A percentile compares a stretch with the other conserved stretches of the same genome.
Evolutionary conservation across 2,888 invertebrate species (phyloP).

Genomic region (Epinotia brunnichana): DNA sequence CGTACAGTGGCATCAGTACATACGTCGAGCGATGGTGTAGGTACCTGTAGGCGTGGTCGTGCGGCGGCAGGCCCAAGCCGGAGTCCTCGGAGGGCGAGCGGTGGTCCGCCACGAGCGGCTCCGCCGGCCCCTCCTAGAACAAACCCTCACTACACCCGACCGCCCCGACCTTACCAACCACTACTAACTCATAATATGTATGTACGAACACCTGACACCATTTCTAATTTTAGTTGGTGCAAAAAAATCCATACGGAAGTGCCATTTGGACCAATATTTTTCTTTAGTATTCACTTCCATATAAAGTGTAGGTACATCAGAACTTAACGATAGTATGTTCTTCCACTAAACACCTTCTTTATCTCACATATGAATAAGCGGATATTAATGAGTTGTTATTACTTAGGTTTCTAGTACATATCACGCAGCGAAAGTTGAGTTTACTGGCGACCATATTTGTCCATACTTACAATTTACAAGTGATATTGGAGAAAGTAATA

Average conservation of each 20-base stretch:
- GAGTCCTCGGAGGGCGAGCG: slow-evolving; percentile 97
- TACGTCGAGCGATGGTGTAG: slow-evolving; percentile 54
- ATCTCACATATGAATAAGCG: slow-evolving; percentile 1
- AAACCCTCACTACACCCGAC: slow-evolving; percentile 81
- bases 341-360: neutral
- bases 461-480: neutral
- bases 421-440: slow-evolving; percentile 15
- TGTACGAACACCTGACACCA: neutral
- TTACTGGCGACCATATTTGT: neutral
- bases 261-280: slow-evolving; percentile 8
- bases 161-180: slow-evolving; percentile 42
- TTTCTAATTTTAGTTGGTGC: slow-evolving; percentile 9
- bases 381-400: neutral
- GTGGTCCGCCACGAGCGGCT: slow-evolving; percentile 87
- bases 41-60: slow-evolving; percentile 88
- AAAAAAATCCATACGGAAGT: slow-evolving; percentile 27
- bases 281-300: neutral
- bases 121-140: slow-evolving; percentile 83
- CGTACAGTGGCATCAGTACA: slow-evolving; percentile 31
- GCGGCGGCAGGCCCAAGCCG: slow-evolving; percentile 94
- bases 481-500: neutral
- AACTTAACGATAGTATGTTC: neutral
- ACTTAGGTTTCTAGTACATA: neutral
- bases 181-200: slow-evolving; percentile 1
- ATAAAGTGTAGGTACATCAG: no score